Evolutionary conservation across 1,140 invertebrate genomes (phyloP), one percentile per base, ranked within the genome.

Genomic region (Hesperophylax magnus): DNA sequence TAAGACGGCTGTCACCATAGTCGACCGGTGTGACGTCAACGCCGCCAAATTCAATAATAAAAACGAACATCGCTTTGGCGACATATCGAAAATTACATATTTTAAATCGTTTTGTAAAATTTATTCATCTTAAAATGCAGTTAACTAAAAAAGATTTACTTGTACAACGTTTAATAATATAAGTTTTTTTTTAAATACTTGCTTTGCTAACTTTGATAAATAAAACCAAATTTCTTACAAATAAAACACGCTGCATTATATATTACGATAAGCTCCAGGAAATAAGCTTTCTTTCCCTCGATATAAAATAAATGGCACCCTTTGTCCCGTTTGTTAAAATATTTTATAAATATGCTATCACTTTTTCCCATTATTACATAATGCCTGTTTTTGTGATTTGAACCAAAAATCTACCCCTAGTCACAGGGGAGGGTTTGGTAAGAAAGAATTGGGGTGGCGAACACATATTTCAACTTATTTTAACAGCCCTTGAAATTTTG

Each of bases 311-410:
- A 58, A 58, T 58, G 6, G 15, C 72, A 27, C 72, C 72, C 67
- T 47, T 65, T 71, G 67, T 71, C 39, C 39, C 34, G 67, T 78
- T 47, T n/a, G 77, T 31, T 69, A 79, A 75, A 77, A 78, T 60
- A 81, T 79, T 81, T 83, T 79, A 83, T 83, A 83, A 83, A 83
- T 83, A 79, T 83, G 78, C 75, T 79, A 83, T 83, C 61, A 81
- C 71, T 77, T 81, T 79, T 83, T 83, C 61, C 79, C 79, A 83
- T 83, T 76, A 79, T 83, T 81, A 74, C 77, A 47, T 77, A 83
- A 83, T 81, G 76, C 80, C 56, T 34, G 61, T 69, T 80, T 80
- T 79, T 65, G 60, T 47, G 52, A 72, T 39, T 83, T 83, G 54
- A 22, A 76, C 60, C 24, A 83, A 78, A 81, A 80, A 77, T 39